Conservation (phyloP, 1,140 invertebrate species). For the Aphelinus certus region DNA sequence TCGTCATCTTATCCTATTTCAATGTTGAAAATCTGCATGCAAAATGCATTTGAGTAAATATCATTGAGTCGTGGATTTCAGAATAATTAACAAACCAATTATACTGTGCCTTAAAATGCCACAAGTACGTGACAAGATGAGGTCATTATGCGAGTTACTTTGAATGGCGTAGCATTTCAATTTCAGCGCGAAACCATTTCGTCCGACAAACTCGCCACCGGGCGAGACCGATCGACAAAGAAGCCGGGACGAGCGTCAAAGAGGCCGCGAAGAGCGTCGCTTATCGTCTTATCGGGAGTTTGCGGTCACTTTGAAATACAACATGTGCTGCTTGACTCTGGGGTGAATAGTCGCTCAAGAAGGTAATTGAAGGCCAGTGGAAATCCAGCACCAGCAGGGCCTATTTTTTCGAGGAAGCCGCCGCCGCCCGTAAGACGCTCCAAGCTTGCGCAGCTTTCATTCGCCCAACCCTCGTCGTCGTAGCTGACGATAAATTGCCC, state of each 20-base stretch:
- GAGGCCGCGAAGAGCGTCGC: too few species aligned
- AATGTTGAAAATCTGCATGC: too few species aligned
- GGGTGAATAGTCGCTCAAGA: neutral
- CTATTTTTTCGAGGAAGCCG: conserved; percentile 2
- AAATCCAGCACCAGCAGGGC: neutral
- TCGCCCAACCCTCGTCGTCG: neutral
- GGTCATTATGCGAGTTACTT: neutral
- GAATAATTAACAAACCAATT: too few species aligned
- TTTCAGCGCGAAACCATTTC: neutral
- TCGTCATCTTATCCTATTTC: too few species aligned
- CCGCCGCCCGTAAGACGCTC: neutral
- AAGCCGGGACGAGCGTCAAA: too few species aligned
- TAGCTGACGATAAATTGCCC: conserved; percentile 15
- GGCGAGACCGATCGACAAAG: too few species aligned
- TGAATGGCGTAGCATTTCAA: neutral
- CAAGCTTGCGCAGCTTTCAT: neutral
- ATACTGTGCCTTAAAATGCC: too few species aligned
- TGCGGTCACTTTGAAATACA: conserved; percentile 2
- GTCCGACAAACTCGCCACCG: too few species aligned
- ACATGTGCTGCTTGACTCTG: neutral
- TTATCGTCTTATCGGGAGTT: neutral
- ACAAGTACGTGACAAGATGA: too few species aligned
- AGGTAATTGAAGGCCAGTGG: neutral
- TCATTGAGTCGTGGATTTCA: too few species aligned
- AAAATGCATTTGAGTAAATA: too few species aligned